A percentile compares a stretch with the other conserved stretches of the same genome.
phyloP scores from a whole-genome alignment of 2,113 vertebrate species.

The Chionis minor region DNA sequence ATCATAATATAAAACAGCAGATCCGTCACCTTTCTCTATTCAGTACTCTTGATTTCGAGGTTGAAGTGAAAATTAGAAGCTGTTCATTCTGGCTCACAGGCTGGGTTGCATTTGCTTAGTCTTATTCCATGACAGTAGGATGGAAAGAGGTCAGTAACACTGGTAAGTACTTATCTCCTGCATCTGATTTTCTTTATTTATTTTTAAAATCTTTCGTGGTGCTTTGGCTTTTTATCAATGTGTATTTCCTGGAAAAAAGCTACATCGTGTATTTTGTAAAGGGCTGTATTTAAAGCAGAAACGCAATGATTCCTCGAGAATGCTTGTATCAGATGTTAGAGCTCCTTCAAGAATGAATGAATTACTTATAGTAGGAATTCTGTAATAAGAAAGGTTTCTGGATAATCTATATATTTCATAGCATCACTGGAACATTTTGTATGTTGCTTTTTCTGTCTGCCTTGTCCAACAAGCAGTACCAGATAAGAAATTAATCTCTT shows the following conservation, averaged over 20 bases:
- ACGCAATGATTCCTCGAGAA: slow-evolving; percentile 44
- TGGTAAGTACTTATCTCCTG: slow-evolving; percentile 74
- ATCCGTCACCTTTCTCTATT: slow-evolving; percentile 71
- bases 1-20: slow-evolving; percentile 74
- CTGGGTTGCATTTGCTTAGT: slow-evolving; percentile 60
- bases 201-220: slow-evolving; percentile 2
- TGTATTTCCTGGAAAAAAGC: slow-evolving; percentile 1
- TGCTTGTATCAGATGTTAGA: slow-evolving; percentile 43
- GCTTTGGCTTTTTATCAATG: slow-evolving; percentile 24
- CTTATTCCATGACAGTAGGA: slow-evolving; percentile 40
- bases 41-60: slow-evolving; percentile 70
- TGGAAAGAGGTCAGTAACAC: slow-evolving; percentile 69
- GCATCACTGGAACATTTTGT: slow-evolving; percentile 18
- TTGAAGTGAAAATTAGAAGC: slow-evolving; percentile 78
- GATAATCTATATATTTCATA: slow-evolving; percentile 54
- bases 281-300: slow-evolving; percentile 16
- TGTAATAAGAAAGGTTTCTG: slow-evolving; percentile 30
- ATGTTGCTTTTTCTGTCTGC: slow-evolving; percentile 39
- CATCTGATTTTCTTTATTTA: slow-evolving; percentile 22
- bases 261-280: background rate
- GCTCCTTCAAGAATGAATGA: slow-evolving; percentile 50
- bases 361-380: slow-evolving; percentile 64
- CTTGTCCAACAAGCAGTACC: slow-evolving; percentile 3
- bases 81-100: slow-evolving; percentile 67
- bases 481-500: slow-evolving; percentile 11